Evolutionary conservation across 2,797 vertebrate genomes (phyloP).

Genomic region (Nyctibius grandis): DNA sequence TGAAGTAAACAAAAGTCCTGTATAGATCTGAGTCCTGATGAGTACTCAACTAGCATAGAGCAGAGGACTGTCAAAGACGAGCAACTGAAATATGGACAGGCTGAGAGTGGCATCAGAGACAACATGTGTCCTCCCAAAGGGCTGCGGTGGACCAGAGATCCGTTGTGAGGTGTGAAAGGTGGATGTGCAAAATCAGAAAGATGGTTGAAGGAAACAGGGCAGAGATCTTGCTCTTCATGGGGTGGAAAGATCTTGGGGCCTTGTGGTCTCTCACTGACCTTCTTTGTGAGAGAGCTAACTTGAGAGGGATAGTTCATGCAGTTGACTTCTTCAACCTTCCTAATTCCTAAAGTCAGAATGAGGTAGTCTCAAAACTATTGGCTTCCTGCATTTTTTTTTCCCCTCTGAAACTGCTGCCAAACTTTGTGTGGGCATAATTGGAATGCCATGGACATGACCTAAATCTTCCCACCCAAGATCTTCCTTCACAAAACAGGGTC

Average conservation of each 20-base stretch:
- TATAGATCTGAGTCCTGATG: neutral
- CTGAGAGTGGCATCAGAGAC: neutral
- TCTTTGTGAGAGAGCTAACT: neutral
- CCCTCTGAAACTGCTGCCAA: neutral
- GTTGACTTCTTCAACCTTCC: neutral
- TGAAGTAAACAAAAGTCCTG: neutral
- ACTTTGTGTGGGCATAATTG: neutral
- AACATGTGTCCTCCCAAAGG: neutral
- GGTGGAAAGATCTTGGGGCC: neutral
- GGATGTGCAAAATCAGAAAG: neutral
- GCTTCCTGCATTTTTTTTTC: neutral
- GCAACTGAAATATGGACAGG: neutral
- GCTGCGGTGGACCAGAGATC: neutral
- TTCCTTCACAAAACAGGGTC: neutral
- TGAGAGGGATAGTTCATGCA: neutral
- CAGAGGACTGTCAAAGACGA: neutral
- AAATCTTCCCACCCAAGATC: neutral
- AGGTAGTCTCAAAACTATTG: neutral
- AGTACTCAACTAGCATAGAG: neutral
- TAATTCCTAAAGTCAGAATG: neutral
- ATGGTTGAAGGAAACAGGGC: neutral
- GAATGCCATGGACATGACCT: neutral
- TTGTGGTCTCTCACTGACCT: neutral
- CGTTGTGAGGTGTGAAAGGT: neutral
- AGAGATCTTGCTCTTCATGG: neutral